These are phyloP conservation scores for Actinemys pallida DNA, from an alignment of 2,113 vertebrate species.

Conservation along the genomic window DNA sequence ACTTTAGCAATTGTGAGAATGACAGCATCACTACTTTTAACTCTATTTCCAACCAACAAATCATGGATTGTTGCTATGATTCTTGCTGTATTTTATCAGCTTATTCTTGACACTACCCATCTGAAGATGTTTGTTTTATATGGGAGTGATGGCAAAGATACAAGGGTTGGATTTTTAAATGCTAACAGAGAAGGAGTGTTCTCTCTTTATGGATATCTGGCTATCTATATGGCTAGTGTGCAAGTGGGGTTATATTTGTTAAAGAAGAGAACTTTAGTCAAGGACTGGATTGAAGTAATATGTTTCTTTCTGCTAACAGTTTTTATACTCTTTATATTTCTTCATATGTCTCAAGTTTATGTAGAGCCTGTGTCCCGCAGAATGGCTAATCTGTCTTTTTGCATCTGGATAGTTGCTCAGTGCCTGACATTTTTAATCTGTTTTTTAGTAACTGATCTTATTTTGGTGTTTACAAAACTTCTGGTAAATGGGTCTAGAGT, in stretches of 20 bases:
- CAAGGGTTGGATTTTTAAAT: slow-evolving; percentile 83
- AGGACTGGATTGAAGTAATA: slow-evolving; percentile 81
- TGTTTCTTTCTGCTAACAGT: slow-evolving; percentile 69
- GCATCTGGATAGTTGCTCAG: slow-evolving; percentile 88
- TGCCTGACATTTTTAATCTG: slow-evolving; percentile 83
- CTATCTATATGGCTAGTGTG: slow-evolving; percentile 91
- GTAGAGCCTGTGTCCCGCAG: slow-evolving; percentile 90
- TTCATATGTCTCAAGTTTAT: slow-evolving; percentile 77
- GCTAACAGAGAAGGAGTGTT: slow-evolving; percentile 95
- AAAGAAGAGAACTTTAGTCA: slow-evolving; percentile 77
- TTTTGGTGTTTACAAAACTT: slow-evolving; percentile 85
- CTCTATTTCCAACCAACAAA: slow-evolving; percentile 76
- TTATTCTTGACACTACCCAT: slow-evolving; percentile 82
- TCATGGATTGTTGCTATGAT: slow-evolving; percentile 84
- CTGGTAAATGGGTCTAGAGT: slow-evolving; percentile 78
- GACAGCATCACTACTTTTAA: slow-evolving; percentile 85
- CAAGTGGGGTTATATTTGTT: slow-evolving; percentile 89
- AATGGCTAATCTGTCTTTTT: slow-evolving; percentile 91
- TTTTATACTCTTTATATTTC: slow-evolving; percentile 70
- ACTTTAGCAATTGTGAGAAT: slow-evolving; percentile 89
- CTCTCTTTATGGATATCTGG: slow-evolving; percentile 89
- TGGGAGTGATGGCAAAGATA: slow-evolving; percentile 81
- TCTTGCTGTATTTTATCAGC: slow-evolving; percentile 85
- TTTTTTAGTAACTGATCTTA: slow-evolving; percentile 81
- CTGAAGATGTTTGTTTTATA: slow-evolving; percentile 87